Conservation (phyloP, 2,888 invertebrate species). For the Psococerastis gibbosa region DNA sequence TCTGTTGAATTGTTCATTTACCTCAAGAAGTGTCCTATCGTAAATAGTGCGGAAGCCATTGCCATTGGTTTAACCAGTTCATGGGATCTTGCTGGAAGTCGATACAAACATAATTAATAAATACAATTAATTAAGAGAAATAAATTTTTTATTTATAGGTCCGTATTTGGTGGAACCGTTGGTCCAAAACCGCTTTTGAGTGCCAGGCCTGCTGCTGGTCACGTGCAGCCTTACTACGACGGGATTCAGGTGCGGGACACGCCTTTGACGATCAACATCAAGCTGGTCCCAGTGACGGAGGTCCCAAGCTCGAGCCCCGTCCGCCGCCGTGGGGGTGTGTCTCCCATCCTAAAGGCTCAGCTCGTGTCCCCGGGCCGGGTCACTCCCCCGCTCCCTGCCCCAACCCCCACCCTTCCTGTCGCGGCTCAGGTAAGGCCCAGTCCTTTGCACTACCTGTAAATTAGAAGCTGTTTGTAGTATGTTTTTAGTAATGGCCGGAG, state of each 20-base stretch:
- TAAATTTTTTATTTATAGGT: too few relatives aligned
- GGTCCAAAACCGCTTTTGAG: constrained; percentile 42
- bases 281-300: constrained; percentile 1
- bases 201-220: constrained; percentile 19
- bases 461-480: constrained; percentile 12
- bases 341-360: constrained; percentile 20
- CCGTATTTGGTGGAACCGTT: constrained; percentile 63
- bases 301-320: constrained; percentile 18
- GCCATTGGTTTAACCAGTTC: too few relatives aligned
- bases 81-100: too few relatives aligned
- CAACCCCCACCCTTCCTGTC: constrained; percentile 12
- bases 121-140: too few relatives aligned
- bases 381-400: constrained; percentile 36
- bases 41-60: too few relatives aligned
- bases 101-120: too few relatives aligned
- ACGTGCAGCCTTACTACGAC: constrained; percentile 41
- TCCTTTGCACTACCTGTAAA: not conserved
- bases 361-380: constrained; percentile 64
- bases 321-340: constrained; percentile 12
- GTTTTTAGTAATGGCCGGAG: too few relatives aligned
- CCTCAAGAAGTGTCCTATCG: too few relatives aligned
- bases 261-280: constrained; percentile 31
- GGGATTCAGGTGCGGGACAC: constrained; percentile 45
- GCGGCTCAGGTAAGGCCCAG: constrained; percentile 4
- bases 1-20: too few relatives aligned